Base-by-base conservation (phyloP, 2,888 invertebrate species). In the Lomographa bimaculata region DNA sequence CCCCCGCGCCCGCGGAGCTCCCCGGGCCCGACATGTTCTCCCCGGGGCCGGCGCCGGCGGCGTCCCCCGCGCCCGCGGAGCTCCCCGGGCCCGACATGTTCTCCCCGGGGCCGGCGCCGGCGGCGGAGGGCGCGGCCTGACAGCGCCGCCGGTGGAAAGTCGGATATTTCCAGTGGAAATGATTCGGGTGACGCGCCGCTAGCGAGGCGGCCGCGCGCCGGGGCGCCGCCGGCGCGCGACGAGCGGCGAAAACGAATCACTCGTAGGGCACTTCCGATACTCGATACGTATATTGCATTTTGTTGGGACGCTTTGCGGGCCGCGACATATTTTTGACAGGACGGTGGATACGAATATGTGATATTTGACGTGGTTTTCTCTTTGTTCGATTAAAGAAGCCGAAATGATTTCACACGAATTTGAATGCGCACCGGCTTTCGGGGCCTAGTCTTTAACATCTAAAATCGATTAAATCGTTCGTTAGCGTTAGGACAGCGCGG, bases 111-210 rank as follows among this genome's bases (percentile, higher is more conserved):
- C 50, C 29, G 8, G 56, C 50, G 19, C 68, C 72, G 29, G 60
- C 42, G 36, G 59, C 56, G 44, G 78, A 76, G 28, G 75, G 65
- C 4, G 64, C 67, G 33, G 76, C 79, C 61, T 85, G 86, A 86
- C 82, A 66, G 42, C 60, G 71, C 59, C 58, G 60, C 7, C 50
- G 57, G 29, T 69, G 80, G 76, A 71, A 71, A 60, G 67, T 69
- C 36, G 82, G 81, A 50, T 79, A 79, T 72, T 82, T 84, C 78
- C 84, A 79, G 72, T 77, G 79, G 80, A 76, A 72, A 69, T 83
- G 84, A 86, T 82, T 85, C 85, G 86, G 86, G 87, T 82, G 84
- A 78, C 71, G 69, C 69, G 48, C 44, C 46, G 46, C 48, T 14
- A 14, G 14, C n/a, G 53, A 23, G 46, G 41, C 34, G 37, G 25